Evolutionary conservation across 2,797 vertebrate species (phyloP), one percentile per base, ranked within the genome.

Genomic region (Chelon labrosus): DNA sequence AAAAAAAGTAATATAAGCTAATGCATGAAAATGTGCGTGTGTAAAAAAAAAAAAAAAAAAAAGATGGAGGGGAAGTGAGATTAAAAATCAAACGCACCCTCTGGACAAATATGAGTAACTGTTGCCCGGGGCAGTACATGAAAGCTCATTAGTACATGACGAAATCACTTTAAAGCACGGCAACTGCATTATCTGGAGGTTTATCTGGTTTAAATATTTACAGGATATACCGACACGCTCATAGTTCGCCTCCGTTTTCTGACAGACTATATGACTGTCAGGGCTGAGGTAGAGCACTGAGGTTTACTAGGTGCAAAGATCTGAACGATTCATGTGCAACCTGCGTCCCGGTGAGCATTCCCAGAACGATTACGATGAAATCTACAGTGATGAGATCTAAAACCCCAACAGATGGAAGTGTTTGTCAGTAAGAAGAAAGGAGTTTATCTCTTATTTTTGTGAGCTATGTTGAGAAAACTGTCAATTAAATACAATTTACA

Each of bases 31-130:
- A 22, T 35, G 27, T 53, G 60, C 53, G 54, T 60, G 57, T 74
- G 50, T 44, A 6, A 14, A 14, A 14, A 44, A 17, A 44, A 44
- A 16, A 68, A 58, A 31, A 31, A 31, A 31, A 16, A 68, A 58
- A 60, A 56, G 20, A 76, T 19, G 7, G 22, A 52, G 19, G 46
- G 50, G 38, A 65, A 71, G 37, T 38, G 41, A 59, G n/a, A 82
- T 77, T 44, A 77, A 73, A 85, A 82, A 82, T 57, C 71, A 73
- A 80, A 76, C 53, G 77, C 69, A 75, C 72, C 85, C 77, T 85
- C 64, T 65, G 77, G 85, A 81, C 42, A 86, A 61, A 82, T 75
- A 82, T 77, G 70, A 77, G 71, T 70, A 70, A 68, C 27, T 68
- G 63, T 47, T 58, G 70, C 77, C 86, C 42, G 17, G 16, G 67